Evolutionary conservation across 2,797 vertebrate species (phyloP), one percentile per base, ranked within the genome.

Genomic region (Poeciliopsis paucimaculata): DNA sequence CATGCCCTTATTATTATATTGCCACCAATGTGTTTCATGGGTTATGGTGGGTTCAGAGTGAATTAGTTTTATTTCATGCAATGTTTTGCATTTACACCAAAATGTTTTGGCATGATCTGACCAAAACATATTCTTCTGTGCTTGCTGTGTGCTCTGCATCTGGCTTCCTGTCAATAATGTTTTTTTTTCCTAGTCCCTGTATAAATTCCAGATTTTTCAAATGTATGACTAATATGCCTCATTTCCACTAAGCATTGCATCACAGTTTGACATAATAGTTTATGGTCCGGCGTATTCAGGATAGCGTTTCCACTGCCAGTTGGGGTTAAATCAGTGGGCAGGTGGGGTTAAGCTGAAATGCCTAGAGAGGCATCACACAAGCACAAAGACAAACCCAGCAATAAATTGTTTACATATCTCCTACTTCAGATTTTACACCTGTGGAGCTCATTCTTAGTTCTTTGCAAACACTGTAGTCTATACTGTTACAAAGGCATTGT

Each of bases 151-250:
- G 53, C 53, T 12, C 11, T 55, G 16, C 28, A 2, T 16, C 28
- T 31, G n/a, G 57, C 57, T 34, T 60, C 31, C 13, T 13, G 11
- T 57, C 53, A 57, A 57, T 28, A 57, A 57, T 20, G 53, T 12
- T 57, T 57, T 55, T 53, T 11, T 13, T n/a, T n/a, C 23, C 9
- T 4, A 12, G 8, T 28, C 4, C 10, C 26, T 57, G 10, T 57
- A 57, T 57, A 57, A 57, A 57, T 57, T 57, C 10, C 53, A 57
- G n/a, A 57, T 28, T 57, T 57, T 57, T 57, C n/a, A 57, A 57
- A 28, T 28, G n/a, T 26, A 57, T 57, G 53, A n/a, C 51, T 26
- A 53, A 53, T 23, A 53, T 26, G 51, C 51, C 1, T 53, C 51
- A 23, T 53, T 53, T 53, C 49, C 9, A 23, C 20, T 23, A 51